Evolutionary conservation across 2,888 invertebrate species (phyloP).

Genomic region (Polia nebulosa): DNA sequence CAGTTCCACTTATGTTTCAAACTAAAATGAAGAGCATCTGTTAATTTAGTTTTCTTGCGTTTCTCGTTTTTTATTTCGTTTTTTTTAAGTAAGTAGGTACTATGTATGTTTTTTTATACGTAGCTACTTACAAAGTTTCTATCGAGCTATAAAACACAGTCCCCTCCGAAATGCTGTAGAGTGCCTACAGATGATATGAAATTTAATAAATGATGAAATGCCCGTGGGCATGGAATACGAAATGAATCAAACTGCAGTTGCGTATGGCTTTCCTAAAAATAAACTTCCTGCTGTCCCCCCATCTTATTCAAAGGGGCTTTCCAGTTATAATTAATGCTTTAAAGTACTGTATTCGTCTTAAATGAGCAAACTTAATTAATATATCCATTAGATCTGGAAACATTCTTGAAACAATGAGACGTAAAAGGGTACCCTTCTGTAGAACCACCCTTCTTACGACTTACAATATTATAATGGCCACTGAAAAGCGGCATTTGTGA

Average conservation of each 20-base stretch:
- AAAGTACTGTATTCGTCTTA: conserved; percentile 71
- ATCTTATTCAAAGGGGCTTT: conserved; percentile 69
- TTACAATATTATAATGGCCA: conserved; percentile 40
- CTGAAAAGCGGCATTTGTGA: conserved; percentile 47
- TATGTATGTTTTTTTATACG: too few species aligned
- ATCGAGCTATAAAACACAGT: conserved; percentile 67
- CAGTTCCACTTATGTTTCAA: too few species aligned
- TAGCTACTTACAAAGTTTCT: conserved; percentile 51
- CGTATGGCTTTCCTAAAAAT: conserved; percentile 69
- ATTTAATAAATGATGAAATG: conserved; percentile 76
- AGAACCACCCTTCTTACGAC: conserved; percentile 35
- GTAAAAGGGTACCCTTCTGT: conserved; percentile 72
- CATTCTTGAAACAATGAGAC: conserved; percentile 80
- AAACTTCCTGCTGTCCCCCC: conserved; percentile 60
- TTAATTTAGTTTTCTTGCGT: too few species aligned
- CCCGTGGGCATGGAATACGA: conserved; percentile 70
- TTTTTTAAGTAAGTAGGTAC: too few species aligned
- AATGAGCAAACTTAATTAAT: conserved; percentile 83
- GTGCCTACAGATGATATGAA: conserved; percentile 65
- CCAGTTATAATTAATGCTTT: conserved; percentile 73
- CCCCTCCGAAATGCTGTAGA: conserved; percentile 66
- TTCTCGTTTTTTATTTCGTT: too few species aligned
- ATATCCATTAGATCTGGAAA: conserved; percentile 78
- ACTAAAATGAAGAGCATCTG: too few species aligned
- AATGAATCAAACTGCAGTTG: conserved; percentile 59